A percentile compares a stretch with the other conserved stretches of the same genome.
phyloP scores from a whole-genome alignment of 2,113 vertebrate genomes.

The Ondatra zibethicus region DNA sequence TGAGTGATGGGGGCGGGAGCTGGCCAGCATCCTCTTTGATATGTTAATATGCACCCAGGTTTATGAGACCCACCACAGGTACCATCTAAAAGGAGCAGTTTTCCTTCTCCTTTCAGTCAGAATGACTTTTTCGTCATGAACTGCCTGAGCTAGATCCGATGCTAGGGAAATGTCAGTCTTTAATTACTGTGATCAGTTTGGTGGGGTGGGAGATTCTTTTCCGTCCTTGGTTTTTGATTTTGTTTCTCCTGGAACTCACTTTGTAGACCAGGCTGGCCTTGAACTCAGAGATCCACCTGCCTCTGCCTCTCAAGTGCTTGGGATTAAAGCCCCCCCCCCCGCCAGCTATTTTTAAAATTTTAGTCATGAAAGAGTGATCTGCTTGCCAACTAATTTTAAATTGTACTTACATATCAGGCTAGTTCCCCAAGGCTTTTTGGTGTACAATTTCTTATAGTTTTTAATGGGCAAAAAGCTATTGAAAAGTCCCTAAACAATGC shows the following conservation, averaged over 20 bases:
- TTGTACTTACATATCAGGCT: neutral
- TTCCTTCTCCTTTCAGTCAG: neutral
- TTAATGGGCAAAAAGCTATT: neutral
- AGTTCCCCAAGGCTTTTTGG: neutral
- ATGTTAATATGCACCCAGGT: too few relatives aligned
- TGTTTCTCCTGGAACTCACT: neutral
- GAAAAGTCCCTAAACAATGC: neutral
- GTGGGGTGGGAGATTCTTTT: neutral
- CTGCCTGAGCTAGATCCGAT: neutral
- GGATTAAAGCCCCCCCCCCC: neutral
- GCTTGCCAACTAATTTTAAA: conserved; percentile 10
- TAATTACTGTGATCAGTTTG: neutral
- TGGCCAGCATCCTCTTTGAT: neutral
- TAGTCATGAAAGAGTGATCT: neutral
- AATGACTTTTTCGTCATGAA: neutral
- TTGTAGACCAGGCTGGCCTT: neutral
- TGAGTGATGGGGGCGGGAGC: neutral
- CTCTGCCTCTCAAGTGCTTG: neutral
- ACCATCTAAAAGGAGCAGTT: neutral
- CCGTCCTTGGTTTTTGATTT: neutral
- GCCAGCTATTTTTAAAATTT: neutral
- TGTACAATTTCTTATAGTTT: neutral
- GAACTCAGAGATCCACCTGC: neutral
- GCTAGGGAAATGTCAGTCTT: neutral
- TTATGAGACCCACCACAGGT: neutral